Evolutionary conservation across 2,888 invertebrate genomes (phyloP), one percentile per base, ranked within the genome.

Genomic region (Chalcosyrphus nemorum): DNA sequence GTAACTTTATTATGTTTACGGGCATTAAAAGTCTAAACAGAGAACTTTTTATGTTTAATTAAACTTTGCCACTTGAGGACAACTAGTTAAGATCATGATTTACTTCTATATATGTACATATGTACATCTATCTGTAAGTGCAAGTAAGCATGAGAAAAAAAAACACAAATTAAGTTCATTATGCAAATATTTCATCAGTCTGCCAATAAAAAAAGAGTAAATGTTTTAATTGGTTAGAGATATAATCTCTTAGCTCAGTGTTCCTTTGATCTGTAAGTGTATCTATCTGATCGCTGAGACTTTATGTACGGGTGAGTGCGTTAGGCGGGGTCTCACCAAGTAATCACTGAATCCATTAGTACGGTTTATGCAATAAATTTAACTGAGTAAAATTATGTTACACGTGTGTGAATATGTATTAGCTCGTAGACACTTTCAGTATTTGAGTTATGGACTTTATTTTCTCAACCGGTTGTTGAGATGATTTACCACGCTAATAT

Each of bases 121-220:
- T 29, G 29, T 4, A 29, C 29, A 29, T 5, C 4, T 4, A 24
- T 24, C 4, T 24, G 24, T 4, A 24, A 24, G 24, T 4, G 24
- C 3, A 24, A 24, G 24, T 24, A 24, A 24, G n/a, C n/a, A n/a
- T n/a, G n/a, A n/a, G n/a, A 35, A 19, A 56, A 15, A 29, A 32
- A 35, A 35, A 4, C 5, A 19, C 7, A 1, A 52, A 52, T 29
- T 15, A 11, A 17, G 24, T 59, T 65, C 65, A 32, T 35, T 65
- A 65, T 65, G 65, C 65, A 65, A 65, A 65, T 50, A 24, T 35
- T 66, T 11, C 24, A 24, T 52, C 29, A 32, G 52, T 41, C 13
- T 24, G 9, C 19, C 4, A 17, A 17, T 43, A 13, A 54, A 9
- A 4, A 27, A 32, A 15, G 15, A n/a, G n/a, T n/a, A 13, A 21